These are phyloP conservation scores for Agrypnia vestita DNA, from an alignment of 1,140 invertebrate species.

Conservation along the genomic window DNA sequence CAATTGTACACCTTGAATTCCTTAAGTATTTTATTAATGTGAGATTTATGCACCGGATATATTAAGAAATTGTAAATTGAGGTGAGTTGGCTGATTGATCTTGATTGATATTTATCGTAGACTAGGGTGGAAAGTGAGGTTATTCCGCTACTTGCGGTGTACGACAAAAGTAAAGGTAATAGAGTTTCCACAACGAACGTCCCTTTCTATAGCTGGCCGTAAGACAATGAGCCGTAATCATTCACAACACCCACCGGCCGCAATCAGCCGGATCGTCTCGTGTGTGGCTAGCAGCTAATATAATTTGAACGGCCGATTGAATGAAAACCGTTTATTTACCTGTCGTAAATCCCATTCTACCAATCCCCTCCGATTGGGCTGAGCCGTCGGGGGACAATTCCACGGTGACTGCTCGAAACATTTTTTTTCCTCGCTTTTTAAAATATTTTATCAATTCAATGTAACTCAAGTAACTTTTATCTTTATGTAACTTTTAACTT, in stretches of 20 bases:
- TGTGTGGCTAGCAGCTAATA: constrained; percentile 27
- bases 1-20: too few relatives aligned
- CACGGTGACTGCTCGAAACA: too few relatives aligned
- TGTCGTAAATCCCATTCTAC: constrained; percentile 18
- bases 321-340: constrained; percentile 18
- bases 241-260: neutral
- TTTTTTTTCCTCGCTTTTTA: too few relatives aligned
- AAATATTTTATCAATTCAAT: too few relatives aligned
- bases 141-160: neutral
- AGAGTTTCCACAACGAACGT: neutral
- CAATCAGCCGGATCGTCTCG: constrained; percentile 24
- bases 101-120: too few relatives aligned
- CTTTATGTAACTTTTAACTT: too few relatives aligned
- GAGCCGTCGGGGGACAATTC: neutral
- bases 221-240: neutral
- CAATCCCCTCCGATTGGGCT: neutral
- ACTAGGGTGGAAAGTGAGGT: too few relatives aligned
- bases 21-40: too few relatives aligned
- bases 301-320: constrained; percentile 23
- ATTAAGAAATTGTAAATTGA: too few relatives aligned
- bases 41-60: too few relatives aligned
- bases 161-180: neutral
- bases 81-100: too few relatives aligned
- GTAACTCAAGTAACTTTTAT: too few relatives aligned
- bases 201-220: neutral